phyloP scores from a whole-genome alignment of 2,888 invertebrate genomes.

The Acanthacorydalis orientalis region DNA sequence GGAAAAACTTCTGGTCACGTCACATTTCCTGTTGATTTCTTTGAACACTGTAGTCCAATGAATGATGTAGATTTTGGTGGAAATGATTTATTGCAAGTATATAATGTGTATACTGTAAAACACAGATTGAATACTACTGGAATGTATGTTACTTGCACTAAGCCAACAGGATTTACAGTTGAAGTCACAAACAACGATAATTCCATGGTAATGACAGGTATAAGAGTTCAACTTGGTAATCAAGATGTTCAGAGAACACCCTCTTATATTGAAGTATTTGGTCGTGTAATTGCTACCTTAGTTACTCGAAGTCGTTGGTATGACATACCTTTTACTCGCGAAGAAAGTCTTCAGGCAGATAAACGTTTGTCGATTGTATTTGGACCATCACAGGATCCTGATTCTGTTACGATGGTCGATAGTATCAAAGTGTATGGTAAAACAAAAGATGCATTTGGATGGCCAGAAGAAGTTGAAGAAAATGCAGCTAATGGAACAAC shows the following conservation, averaged over 20 bases:
- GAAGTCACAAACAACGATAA: conserved; percentile 78
- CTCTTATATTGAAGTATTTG: conserved; percentile 57
- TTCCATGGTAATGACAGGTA: conserved; percentile 77
- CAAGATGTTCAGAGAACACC: conserved; percentile 68
- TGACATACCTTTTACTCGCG: conserved; percentile 84
- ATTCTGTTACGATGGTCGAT: conserved; percentile 83
- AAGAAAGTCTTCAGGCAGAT: conserved; percentile 84
- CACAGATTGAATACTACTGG: conserved; percentile 73
- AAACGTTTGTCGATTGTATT: conserved; percentile 74
- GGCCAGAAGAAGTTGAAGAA: conserved; percentile 93
- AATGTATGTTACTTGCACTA: conserved; percentile 85
- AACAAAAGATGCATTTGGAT: conserved; percentile 88
- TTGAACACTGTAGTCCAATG: conserved; percentile 85
- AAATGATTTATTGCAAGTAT: conserved; percentile 85
- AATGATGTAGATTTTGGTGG: conserved; percentile 91
- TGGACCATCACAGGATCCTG: conserved; percentile 71
- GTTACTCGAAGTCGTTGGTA: conserved; percentile 78
- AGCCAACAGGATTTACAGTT: conserved; percentile 73
- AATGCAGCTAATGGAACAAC: conserved; percentile 18
- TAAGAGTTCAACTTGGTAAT: conserved; percentile 71
- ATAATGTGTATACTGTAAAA: conserved; percentile 85
- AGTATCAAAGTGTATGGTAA: conserved; percentile 90
- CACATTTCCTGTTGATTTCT: conserved; percentile 88
- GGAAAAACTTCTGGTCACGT: conserved; percentile 47
- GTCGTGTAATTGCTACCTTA: conserved; percentile 53